Conservation (phyloP, 2,888 invertebrate species). For the Diadegma fenestrale region DNA sequence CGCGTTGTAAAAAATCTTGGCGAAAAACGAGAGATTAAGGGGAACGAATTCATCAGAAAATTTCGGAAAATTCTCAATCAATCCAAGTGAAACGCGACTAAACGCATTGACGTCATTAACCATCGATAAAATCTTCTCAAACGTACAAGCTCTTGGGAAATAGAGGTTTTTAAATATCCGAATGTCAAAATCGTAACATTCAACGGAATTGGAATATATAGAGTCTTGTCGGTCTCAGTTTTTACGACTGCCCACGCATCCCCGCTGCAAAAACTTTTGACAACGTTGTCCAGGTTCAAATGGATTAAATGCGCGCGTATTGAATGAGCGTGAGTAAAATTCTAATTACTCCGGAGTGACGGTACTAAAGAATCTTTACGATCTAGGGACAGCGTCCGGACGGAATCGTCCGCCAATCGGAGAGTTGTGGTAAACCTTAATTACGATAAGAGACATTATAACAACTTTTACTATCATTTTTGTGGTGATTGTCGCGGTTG, state of each 20-base stretch:
- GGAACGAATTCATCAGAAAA: background rate
- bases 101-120: background rate
- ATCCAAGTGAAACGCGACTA: background rate
- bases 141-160: background rate
- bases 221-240: background rate
- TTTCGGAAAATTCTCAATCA: background rate
- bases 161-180: background rate
- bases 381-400: constrained; percentile 19
- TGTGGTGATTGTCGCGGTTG: constrained; percentile 5
- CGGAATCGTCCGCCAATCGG: constrained; percentile 27
- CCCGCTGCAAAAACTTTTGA: constrained; percentile 12
- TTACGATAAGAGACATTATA: constrained; percentile 52
- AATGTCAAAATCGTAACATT: background rate
- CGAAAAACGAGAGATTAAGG: background rate
- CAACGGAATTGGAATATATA: background rate
- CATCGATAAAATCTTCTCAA: background rate
- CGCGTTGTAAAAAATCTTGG: background rate
- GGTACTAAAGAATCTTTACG: constrained; percentile 65
- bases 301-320: constrained; percentile 55
- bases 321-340: constrained; percentile 70
- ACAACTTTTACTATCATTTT: constrained; percentile 24
- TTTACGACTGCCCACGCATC: background rate
- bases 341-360: constrained; percentile 71
- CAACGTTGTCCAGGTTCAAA: constrained; percentile 32
- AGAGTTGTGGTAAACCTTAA: constrained; percentile 26